Percentiles rank a stretch among this genome's conserved stretches.
These are phyloP conservation scores for Probosciger aterrimus DNA, from an alignment of 2,113 vertebrate species.

Conservation along the genomic window DNA sequence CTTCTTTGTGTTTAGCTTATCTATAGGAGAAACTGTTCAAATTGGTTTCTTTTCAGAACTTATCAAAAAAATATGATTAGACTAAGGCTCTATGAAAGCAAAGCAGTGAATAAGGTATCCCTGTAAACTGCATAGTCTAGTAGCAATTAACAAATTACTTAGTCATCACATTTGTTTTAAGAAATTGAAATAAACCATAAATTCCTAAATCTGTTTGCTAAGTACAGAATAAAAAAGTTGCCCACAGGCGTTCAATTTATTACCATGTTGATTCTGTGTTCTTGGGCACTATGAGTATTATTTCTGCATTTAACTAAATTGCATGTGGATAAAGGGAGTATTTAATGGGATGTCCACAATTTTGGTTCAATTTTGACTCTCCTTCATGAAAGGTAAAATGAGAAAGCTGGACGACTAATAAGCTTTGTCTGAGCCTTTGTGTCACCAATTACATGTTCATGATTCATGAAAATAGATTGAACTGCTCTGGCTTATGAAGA, in stretches of 20 bases:
- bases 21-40: neutral
- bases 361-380: neutral
- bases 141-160: constrained; percentile 30
- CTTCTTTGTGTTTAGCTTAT: neutral
- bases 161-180: neutral
- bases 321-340: neutral
- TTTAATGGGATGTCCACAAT: neutral
- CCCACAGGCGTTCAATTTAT: neutral
- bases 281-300: neutral
- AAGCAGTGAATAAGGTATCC: neutral
- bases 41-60: neutral
- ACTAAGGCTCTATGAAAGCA: neutral
- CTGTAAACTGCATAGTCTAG: neutral
- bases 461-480: neutral
- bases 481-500: neutral
- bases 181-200: neutral
- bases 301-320: constrained; percentile 25
- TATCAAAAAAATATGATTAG: neutral
- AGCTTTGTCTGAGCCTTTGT: neutral
- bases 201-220: neutral
- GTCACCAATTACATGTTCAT: neutral
- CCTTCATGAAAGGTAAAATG: neutral
- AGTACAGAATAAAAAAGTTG: neutral
- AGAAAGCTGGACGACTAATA: neutral
- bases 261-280: neutral